A percentile compares a stretch with the other conserved stretches of the same genome.
Conservation (phyloP, 1,140 invertebrate species). For the Monochamus saltuarius region DNA sequence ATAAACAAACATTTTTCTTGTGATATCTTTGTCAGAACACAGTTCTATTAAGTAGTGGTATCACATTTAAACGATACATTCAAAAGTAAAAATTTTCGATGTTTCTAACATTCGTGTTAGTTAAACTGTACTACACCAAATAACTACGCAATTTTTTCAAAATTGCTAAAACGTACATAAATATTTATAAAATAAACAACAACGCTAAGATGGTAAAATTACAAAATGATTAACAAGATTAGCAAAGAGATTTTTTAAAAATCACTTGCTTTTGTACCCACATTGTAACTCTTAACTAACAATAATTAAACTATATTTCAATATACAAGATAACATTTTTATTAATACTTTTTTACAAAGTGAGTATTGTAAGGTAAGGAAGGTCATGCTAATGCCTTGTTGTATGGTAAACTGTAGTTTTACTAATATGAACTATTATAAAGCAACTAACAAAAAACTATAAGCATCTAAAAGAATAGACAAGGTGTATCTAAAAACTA, state of each 20-base stretch:
- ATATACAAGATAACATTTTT: constrained; percentile 31
- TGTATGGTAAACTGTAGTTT: constrained; percentile 48
- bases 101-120: no score
- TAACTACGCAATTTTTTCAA: constrained; percentile 30
- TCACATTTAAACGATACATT: no score
- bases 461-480: constrained; percentile 24
- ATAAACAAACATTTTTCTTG: no score
- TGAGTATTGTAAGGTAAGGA: constrained; percentile 48
- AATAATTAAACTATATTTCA: not conserved
- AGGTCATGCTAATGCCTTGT: constrained; percentile 44
- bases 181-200: constrained; percentile 48
- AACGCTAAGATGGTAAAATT: constrained; percentile 31
- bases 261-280: constrained; percentile 40
- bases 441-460: constrained; percentile 25
- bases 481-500: constrained; percentile 10
- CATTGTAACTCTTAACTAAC: constrained; percentile 32
- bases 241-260: constrained; percentile 17
- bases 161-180: constrained; percentile 41
- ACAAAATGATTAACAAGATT: constrained; percentile 30
- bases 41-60: no score
- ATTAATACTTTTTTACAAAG: constrained; percentile 41
- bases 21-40: no score
- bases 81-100: no score
- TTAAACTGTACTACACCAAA: not conserved
- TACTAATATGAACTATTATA: constrained; percentile 38